Percentiles rank a stretch among this genome's conserved stretches.
These are phyloP conservation scores for Malthinus flaveolus DNA, from an alignment of 2,888 invertebrate species.

Conservation along the genomic window DNA sequence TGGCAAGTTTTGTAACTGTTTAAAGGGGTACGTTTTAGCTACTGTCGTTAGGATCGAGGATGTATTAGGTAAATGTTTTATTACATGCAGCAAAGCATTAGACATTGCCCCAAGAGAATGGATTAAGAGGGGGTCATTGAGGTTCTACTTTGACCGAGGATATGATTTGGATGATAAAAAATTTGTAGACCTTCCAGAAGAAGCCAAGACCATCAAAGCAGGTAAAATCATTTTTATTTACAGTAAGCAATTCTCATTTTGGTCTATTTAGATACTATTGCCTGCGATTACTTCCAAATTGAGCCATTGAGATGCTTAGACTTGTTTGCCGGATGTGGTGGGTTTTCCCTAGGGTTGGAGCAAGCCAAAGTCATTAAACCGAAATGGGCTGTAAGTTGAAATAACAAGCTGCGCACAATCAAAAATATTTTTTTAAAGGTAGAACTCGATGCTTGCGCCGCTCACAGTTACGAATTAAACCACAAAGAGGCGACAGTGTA, in stretches of 20 bases:
- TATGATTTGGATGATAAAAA: conserved; percentile 62
- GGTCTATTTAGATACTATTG: conserved; percentile 50
- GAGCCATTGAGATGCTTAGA: conserved; percentile 70
- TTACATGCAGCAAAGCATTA: conserved; percentile 65
- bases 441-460: conserved; percentile 76
- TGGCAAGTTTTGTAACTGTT: too few species aligned
- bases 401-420: too few species aligned
- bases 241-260: not conserved
- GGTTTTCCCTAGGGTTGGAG: conserved; percentile 74
- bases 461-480: conserved; percentile 77
- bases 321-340: conserved; percentile 87
- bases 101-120: conserved; percentile 60
- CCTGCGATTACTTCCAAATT: too few species aligned
- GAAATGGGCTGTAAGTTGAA: conserved; percentile 66
- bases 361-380: conserved; percentile 70
- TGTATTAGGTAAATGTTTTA: conserved; percentile 65
- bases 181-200: conserved; percentile 64
- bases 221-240: conserved; percentile 58
- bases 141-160: conserved; percentile 75
- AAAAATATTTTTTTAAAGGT: conserved; percentile 51
- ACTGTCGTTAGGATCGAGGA: conserved; percentile 46
- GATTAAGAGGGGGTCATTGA: conserved; percentile 65
- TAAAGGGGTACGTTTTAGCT: not conserved
- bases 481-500: conserved; percentile 74
- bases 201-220: conserved; percentile 61